phyloP scores from a whole-genome alignment of 2,113 vertebrate species.

The Leptobrachium ailaonicum region DNA sequence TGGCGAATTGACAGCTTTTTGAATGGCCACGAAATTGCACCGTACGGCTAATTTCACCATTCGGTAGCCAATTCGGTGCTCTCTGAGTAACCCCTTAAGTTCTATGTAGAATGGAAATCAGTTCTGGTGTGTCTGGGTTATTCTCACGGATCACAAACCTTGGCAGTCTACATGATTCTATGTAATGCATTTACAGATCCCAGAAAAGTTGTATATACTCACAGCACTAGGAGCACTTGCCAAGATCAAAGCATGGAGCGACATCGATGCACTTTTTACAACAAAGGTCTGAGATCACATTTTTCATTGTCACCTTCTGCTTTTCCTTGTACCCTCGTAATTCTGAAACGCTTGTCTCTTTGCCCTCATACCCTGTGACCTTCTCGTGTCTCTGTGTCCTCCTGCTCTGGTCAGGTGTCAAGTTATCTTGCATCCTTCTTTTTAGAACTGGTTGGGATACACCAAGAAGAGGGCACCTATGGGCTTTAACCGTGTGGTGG shows the following conservation, averaged over 20 bases:
- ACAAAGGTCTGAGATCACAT: slow-evolving; percentile 71
- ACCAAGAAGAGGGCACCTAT: slow-evolving; percentile 89
- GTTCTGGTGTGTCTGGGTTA: background rate
- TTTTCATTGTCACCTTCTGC: background rate
- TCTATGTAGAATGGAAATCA: no score
- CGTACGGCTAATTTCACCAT: no score
- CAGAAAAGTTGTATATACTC: slow-evolving; percentile 90
- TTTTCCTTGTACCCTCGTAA: background rate
- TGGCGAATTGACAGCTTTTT: no score
- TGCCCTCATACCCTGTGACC: background rate
- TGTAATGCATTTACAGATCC: slow-evolving; percentile 70
- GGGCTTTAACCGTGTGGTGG: slow-evolving; percentile 87
- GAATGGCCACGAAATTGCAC: no score
- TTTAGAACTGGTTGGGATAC: slow-evolving; percentile 91
- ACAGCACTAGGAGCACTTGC: slow-evolving; percentile 88
- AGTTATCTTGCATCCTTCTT: background rate
- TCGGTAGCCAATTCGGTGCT: no score
- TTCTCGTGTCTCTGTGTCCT: slow-evolving; percentile 13
- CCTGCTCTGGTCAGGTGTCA: background rate
- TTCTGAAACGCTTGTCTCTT: no score
- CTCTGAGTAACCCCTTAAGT: no score
- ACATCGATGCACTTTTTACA: slow-evolving; percentile 89
- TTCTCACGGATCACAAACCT: background rate
- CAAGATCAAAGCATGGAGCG: slow-evolving; percentile 86
- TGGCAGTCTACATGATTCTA: no score